Percentiles rank a stretch among this genome's conserved stretches.
These are phyloP conservation scores for Anarsia innoxiella DNA, from an alignment of 2,888 invertebrate genomes.

Conservation along the genomic window DNA sequence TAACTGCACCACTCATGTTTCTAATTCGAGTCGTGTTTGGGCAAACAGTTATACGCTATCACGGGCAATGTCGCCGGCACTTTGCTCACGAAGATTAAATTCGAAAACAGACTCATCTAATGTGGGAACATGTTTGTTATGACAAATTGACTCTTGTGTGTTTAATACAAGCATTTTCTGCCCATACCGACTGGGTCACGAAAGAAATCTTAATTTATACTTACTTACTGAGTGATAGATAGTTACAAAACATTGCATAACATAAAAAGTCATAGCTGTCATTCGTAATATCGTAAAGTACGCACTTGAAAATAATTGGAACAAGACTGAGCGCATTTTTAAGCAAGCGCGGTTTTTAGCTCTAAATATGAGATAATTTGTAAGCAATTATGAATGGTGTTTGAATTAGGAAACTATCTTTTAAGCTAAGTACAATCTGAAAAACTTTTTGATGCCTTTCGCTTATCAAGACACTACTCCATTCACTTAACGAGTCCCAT, in stretches of 20 bases:
- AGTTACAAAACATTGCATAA: not conserved
- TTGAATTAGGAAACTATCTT: too few relatives aligned
- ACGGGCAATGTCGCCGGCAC: conserved; percentile 17
- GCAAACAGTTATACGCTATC: conserved; percentile 39
- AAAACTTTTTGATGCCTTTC: too few relatives aligned
- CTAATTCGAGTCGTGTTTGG: conserved; percentile 48
- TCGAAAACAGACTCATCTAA: conserved; percentile 1
- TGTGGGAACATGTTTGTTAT: conserved; percentile 1
- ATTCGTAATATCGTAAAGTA: conserved; percentile 5
- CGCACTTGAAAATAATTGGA: conserved; percentile 8
- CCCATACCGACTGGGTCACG: too few relatives aligned
- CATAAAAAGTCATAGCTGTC: not conserved
- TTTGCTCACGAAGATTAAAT: conserved; percentile 1
- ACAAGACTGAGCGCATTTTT: not conserved
- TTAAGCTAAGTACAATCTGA: too few relatives aligned
- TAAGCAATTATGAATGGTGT: too few relatives aligned
- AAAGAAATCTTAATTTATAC: too few relatives aligned
- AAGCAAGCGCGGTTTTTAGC: too few relatives aligned
- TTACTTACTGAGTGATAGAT: too few relatives aligned
- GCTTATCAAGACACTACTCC: too few relatives aligned
- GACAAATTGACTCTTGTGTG: conserved; percentile 4
- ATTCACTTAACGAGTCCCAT: too few relatives aligned
- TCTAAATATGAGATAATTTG: too few relatives aligned
- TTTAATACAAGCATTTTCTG: too few relatives aligned
- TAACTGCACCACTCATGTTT: conserved; percentile 48